Evolutionary conservation across 2,888 invertebrate species (phyloP).

Genomic region (Peribatodes rhomboidaria): DNA sequence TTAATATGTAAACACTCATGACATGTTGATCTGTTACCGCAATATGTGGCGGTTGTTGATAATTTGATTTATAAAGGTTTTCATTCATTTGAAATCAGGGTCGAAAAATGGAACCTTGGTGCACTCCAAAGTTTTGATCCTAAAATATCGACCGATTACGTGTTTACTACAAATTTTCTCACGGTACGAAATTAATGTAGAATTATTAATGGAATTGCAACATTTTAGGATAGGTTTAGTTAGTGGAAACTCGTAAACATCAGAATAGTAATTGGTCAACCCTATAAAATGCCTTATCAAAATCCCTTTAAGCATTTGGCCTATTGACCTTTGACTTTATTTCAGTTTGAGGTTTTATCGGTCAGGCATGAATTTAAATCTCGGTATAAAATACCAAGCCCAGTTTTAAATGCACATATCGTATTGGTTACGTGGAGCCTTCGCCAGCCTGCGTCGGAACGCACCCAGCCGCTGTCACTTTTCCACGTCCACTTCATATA

Average conservation of each 20-base stretch:
- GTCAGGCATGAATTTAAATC: slow-evolving; percentile 27
- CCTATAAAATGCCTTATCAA: slow-evolving; percentile 19
- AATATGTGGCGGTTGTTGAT: slow-evolving; percentile 2
- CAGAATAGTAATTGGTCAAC: slow-evolving; percentile 11
- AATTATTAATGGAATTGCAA: slow-evolving; percentile 1
- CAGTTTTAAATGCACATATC: slow-evolving; percentile 41
- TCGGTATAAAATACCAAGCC: slow-evolving; percentile 38
- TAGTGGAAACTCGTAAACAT: slow-evolving; percentile 6
- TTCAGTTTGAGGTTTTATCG: slow-evolving; percentile 27
- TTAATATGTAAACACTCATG: slow-evolving; percentile 29
- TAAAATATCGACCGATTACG: not conserved
- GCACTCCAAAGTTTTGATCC: not conserved
- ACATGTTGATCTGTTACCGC: slow-evolving; percentile 8
- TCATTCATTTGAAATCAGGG: slow-evolving; percentile 1
- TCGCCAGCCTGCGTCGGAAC: slow-evolving; percentile 43
- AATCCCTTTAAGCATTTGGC: slow-evolving; percentile 30
- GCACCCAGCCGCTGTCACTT: slow-evolving; percentile 68
- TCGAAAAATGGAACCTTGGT: not conserved
- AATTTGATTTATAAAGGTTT: not conserved
- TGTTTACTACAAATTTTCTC: not conserved
- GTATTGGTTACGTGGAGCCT: slow-evolving; percentile 35
- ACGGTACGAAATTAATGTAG: not conserved
- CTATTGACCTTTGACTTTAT: slow-evolving; percentile 36
- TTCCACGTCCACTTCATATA: slow-evolving; percentile 75
- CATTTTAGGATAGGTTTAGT: not conserved